Evolutionary conservation across 2,888 invertebrate species (phyloP).

Genomic region (Nematopogon swammerdamellus): DNA sequence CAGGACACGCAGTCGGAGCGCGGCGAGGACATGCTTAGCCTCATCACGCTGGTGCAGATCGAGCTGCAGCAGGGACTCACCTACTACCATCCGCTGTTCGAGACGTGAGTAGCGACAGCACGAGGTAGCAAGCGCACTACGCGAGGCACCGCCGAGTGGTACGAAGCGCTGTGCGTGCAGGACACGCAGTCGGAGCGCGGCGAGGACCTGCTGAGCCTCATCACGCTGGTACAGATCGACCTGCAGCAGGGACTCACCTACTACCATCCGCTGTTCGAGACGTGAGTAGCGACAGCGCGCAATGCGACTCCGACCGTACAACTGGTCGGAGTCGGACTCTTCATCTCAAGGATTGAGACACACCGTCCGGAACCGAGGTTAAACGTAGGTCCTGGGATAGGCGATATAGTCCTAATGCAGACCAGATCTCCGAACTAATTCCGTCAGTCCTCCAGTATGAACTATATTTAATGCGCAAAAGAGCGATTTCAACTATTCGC

Average conservation of each 20-base stretch:
- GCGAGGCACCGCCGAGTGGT: slow-evolving; percentile 87
- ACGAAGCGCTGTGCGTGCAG: slow-evolving; percentile 56
- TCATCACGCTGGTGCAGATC: slow-evolving; percentile 73
- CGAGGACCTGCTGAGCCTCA: slow-evolving; percentile 65
- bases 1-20: slow-evolving; percentile 62
- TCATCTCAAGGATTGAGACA: too few species aligned
- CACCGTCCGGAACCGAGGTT: too few species aligned
- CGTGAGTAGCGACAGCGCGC: slow-evolving; percentile 53
- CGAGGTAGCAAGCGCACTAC: slow-evolving; percentile 81
- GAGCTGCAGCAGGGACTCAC: slow-evolving; percentile 68
- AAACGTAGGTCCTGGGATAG: too few species aligned
- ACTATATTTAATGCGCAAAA: too few species aligned
- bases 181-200: slow-evolving; percentile 63
- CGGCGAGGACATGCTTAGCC: slow-evolving; percentile 64
- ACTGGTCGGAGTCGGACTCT: too few species aligned
- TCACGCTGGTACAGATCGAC: slow-evolving; percentile 74
- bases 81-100: slow-evolving; percentile 68
- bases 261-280: slow-evolving; percentile 70
- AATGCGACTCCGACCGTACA: too few species aligned
- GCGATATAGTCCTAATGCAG: too few species aligned
- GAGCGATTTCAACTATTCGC: too few species aligned
- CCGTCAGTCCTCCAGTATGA: too few species aligned
- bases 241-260: slow-evolving; percentile 65
- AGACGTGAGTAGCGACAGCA: slow-evolving; percentile 64
- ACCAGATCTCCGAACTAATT: too few species aligned